Percentiles rank a stretch among this genome's conserved stretches.
These are phyloP conservation scores for Tribolium madens DNA, from an alignment of 1,140 invertebrate species.

Conservation along the genomic window DNA sequence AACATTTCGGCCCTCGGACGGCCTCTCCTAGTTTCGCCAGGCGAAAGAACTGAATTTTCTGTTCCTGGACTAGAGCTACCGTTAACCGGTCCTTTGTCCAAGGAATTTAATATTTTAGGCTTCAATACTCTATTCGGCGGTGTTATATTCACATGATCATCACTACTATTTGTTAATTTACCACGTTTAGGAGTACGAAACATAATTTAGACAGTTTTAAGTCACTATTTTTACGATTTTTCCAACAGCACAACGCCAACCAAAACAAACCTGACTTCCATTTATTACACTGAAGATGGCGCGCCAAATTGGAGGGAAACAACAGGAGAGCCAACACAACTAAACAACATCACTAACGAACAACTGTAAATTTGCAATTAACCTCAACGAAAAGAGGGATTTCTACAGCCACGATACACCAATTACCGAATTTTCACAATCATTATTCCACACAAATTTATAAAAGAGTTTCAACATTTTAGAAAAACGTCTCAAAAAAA, in stretches of 20 bases:
- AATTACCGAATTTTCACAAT: too few species aligned
- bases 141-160: slow-evolving; percentile 55
- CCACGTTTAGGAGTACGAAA: slow-evolving; percentile 62
- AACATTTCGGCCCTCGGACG: slow-evolving; percentile 81
- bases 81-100: slow-evolving; percentile 61
- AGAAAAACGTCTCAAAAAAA: too few species aligned
- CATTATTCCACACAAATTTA: too few species aligned
- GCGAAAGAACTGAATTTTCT: slow-evolving; percentile 59
- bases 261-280: slow-evolving; percentile 54
- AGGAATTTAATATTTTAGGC: slow-evolving; percentile 54
- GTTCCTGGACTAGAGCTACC: slow-evolving; percentile 55
- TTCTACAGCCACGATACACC: too few species aligned
- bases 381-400: not conserved
- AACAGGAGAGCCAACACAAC: slow-evolving; percentile 1
- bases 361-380: slow-evolving; percentile 22
- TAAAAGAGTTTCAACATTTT: too few species aligned
- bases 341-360: not conserved
- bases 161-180: slow-evolving; percentile 54
- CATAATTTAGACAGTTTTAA: slow-evolving; percentile 58
- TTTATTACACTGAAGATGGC: slow-evolving; percentile 47
- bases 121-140: slow-evolving; percentile 58
- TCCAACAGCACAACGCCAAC: slow-evolving; percentile 45
- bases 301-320: slow-evolving; percentile 52
- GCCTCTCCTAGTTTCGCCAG: slow-evolving; percentile 69
- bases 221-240: slow-evolving; percentile 41